Conservation (phyloP, 23 tunicate genomes). For the Trididemnum miniatum region DNA sequence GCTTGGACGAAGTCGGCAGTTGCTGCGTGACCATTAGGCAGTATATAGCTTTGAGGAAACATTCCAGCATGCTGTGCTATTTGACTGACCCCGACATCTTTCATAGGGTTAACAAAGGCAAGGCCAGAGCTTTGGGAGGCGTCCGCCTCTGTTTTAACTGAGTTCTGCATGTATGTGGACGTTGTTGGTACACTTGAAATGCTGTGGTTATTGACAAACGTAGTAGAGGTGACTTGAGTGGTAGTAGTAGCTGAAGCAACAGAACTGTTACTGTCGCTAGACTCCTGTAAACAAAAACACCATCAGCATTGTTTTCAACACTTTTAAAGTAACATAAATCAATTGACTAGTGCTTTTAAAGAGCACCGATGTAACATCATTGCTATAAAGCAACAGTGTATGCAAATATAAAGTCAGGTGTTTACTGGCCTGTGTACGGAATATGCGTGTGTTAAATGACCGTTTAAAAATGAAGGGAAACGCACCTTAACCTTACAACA, state of each 20-base stretch:
- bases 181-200: conserved; percentile 40
- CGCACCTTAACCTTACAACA: too few species aligned
- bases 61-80: conserved; percentile 72
- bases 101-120: conserved; percentile 34
- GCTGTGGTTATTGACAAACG: conserved; percentile 56
- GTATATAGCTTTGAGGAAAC: conserved; percentile 88
- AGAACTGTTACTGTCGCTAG: conserved; percentile 2
- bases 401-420: too few species aligned
- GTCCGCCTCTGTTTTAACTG: conserved; percentile 29
- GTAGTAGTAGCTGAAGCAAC: neutral
- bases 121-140: conserved; percentile 9
- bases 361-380: too few species aligned
- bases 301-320: too few species aligned
- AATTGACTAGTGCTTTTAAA: too few species aligned
- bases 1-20: conserved; percentile 69
- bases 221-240: conserved; percentile 38
- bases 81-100: conserved; percentile 37
- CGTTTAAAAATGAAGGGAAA: too few species aligned
- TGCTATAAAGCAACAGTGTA: too few species aligned
- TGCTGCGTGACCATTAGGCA: conserved; percentile 74
- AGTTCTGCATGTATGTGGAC: conserved; percentile 47
- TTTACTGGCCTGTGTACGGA: too few species aligned
- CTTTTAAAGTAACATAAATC: too few species aligned
- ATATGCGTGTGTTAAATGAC: too few species aligned
- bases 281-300: conserved; percentile 40